A percentile compares a stretch with the other conserved stretches of the same genome.
Conservation (phyloP, 2,113 vertebrate species). For the Malurus cyaneus region DNA sequence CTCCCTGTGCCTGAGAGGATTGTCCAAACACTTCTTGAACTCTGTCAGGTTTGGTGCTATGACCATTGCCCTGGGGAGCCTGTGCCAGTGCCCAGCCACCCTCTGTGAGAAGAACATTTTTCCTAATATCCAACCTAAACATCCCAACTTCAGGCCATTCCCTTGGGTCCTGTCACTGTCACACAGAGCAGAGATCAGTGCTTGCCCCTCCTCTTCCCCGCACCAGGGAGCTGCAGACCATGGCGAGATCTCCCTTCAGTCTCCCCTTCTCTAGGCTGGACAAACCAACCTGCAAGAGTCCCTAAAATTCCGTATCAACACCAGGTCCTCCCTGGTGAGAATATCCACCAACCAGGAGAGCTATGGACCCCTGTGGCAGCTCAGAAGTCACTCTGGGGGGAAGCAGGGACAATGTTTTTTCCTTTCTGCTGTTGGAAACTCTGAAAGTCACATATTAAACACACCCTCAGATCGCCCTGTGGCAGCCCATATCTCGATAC, state of each 20-base stretch:
- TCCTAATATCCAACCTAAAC: neutral
- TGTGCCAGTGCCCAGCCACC: neutral
- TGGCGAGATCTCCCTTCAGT: neutral
- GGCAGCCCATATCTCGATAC: neutral
- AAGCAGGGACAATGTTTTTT: rapidly evolving
- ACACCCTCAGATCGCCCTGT: neutral
- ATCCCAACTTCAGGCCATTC: rapidly evolving
- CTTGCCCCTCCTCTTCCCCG: neutral
- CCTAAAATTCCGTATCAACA: neutral
- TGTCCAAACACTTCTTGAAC: neutral
- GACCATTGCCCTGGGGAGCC: neutral
- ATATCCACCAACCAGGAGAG: neutral
- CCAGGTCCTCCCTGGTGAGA: neutral
- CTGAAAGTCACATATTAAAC: neutral
- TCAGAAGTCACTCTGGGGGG: neutral
- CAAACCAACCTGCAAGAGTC: neutral
- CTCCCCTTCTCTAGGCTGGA: neutral
- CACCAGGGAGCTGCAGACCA: neutral
- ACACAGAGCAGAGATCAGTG: neutral
- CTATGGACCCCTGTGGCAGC: neutral
- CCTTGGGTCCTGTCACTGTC: neutral
- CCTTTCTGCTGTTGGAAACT: neutral
- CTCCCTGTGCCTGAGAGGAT: neutral
- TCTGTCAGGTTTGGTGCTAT: neutral
- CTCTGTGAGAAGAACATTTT: neutral